Percentiles rank a stretch among this genome's conserved stretches.
Evolutionary conservation across 2,888 invertebrate genomes (phyloP).

Genomic region (Dioctria rufipes): DNA sequence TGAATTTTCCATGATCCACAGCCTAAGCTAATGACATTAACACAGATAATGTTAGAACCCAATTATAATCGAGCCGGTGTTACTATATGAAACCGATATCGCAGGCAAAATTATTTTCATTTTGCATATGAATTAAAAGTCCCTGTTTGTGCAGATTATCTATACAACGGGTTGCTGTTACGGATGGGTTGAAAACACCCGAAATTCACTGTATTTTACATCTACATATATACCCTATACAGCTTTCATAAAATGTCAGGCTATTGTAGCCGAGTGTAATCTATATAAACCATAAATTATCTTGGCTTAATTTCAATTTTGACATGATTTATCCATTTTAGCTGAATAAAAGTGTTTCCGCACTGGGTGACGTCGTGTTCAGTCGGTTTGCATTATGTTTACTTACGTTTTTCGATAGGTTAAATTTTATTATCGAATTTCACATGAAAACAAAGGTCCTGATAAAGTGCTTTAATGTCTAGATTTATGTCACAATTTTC

Average conservation of each 20-base stretch:
- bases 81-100: constrained; percentile 39
- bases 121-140: constrained; percentile 40
- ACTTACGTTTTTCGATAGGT: constrained; percentile 1
- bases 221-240: neutral
- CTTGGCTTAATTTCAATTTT: constrained; percentile 46
- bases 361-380: neutral
- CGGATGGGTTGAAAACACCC: neutral
- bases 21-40: constrained; percentile 44
- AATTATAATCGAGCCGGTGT: constrained; percentile 37
- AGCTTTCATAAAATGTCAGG: neutral
- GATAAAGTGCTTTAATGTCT: constrained; percentile 23
- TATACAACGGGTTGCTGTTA: neutral
- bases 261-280: constrained; percentile 11
- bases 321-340: constrained; percentile 42
- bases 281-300: constrained; percentile 42
- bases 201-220: neutral
- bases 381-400: constrained; percentile 7
- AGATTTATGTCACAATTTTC: neutral
- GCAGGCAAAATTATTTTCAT: constrained; percentile 1
- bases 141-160: constrained; percentile 27
- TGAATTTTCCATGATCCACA: constrained; percentile 48
- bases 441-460: constrained; percentile 11
- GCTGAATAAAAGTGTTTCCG: neutral
- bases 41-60: constrained; percentile 46
- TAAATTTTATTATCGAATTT: neutral